Percentiles rank a stretch among this genome's conserved stretches.
These are phyloP conservation scores for Blomia tropicalis DNA, from an alignment of 2,888 invertebrate genomes.

Conservation along the genomic window DNA sequence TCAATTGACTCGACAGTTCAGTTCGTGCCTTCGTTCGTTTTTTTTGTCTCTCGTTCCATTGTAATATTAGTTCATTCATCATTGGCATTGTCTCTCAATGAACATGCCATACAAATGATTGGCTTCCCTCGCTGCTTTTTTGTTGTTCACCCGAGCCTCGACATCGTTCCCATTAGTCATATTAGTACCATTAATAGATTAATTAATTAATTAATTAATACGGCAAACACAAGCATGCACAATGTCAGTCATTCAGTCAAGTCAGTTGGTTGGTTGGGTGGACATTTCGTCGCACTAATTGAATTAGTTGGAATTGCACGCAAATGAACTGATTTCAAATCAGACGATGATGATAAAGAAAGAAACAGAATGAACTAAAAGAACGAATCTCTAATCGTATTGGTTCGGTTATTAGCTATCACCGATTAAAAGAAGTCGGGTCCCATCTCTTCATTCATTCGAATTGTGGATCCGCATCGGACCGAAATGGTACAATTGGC, in stretches of 20 bases:
- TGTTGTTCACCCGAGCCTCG: neutral
- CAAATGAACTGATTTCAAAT: too few relatives aligned
- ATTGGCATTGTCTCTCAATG: neutral
- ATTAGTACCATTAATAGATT: constrained; percentile 13
- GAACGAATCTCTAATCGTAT: too few relatives aligned
- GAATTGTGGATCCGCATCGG: too few relatives aligned
- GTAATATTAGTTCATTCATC: neutral
- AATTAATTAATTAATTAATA: neutral
- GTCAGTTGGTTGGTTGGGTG: too few relatives aligned
- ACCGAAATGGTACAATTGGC: too few relatives aligned
- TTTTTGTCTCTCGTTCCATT: neutral
- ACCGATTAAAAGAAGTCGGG: too few relatives aligned
- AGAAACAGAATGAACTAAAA: too few relatives aligned
- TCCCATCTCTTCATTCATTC: too few relatives aligned
- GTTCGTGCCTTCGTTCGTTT: neutral
- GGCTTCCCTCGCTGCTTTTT: neutral
- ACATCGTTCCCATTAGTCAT: constrained; percentile 1
- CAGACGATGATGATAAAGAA: too few relatives aligned
- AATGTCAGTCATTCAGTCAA: neutral
- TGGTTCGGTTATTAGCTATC: too few relatives aligned
- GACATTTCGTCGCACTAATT: neutral
- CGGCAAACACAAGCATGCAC: neutral
- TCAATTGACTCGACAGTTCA: neutral
- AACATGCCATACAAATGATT: too few relatives aligned
- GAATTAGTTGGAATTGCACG: too few relatives aligned